Conservation (phyloP, 2,113 vertebrate genomes). For the Urocynchramus pylzowi region DNA sequence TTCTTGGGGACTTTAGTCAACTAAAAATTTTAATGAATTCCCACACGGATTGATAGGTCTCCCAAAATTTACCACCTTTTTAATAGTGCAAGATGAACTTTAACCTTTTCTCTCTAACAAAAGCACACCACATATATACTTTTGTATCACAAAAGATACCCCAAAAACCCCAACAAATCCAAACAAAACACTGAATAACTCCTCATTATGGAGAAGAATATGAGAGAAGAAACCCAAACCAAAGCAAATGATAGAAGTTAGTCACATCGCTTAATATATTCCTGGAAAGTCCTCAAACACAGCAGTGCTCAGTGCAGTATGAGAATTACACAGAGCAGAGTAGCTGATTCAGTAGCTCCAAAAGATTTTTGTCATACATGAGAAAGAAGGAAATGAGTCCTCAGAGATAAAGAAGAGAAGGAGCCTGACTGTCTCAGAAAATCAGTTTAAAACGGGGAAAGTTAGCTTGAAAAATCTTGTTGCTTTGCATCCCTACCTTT, state of each 20-base stretch:
- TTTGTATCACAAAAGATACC: neutral
- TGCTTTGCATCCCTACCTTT: neutral
- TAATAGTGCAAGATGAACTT: neutral
- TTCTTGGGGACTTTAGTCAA: neutral
- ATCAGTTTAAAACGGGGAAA: neutral
- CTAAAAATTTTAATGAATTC: neutral
- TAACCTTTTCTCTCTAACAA: neutral
- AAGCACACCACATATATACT: neutral
- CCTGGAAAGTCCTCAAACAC: neutral
- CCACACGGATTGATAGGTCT: accelerated
- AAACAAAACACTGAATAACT: neutral
- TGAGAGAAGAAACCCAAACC: neutral
- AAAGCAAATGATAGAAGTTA: neutral
- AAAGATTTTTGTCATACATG: neutral
- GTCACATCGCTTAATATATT: neutral
- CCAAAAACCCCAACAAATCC: neutral
- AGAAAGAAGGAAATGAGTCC: neutral
- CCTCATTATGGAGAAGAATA: neutral
- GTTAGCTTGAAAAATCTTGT: neutral
- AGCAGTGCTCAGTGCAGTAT: neutral
- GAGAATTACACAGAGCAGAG: neutral
- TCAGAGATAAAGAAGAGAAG: neutral
- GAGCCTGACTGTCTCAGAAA: neutral
- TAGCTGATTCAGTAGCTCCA: neutral
- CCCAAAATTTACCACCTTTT: neutral